Base-by-base conservation (phyloP, 2,797 vertebrate species). In the Mormyrus hasselquistii region DNA sequence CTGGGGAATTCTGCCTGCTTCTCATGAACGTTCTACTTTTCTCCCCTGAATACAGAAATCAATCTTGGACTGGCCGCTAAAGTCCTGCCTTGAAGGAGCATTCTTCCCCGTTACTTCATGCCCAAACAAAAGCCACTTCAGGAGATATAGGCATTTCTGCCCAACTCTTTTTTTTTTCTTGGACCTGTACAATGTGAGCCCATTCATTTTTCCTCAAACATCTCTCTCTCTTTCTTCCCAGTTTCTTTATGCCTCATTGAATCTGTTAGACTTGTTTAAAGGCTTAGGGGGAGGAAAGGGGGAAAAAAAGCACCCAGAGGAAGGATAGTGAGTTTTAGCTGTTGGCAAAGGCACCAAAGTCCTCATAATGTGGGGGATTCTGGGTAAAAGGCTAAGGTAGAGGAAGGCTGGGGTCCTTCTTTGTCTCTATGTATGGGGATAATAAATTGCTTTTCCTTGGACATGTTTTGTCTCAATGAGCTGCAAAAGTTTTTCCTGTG, bases 11-110 rank as follows among this genome's bases (percentile, higher is more conserved):
- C 97, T 97, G 97, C 97, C 99, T 99, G 97, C 98, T 96, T 95
- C 97, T 97, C 98, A 99, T 98, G 98, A 97, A 96, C 93, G 95
- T 95, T 97, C 97, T 94, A 96, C 96, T 98, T 98, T 97, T 95
- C 94, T 94, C 93, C 91, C 93, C 88, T 98, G 97, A 99, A 98
- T 97, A 93, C 96, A 96, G 96, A 96, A 96, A 97, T 97, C 97
- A 96, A 96, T 96, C 96, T 97, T 96, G 94, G 96, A 95, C 93
- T 90, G 90, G 91, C 93, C 94, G 95, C 93, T 96, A 96, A 96
- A 97, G 96, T 95, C 94, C 94, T 0, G 84, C 96, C 96, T 93
- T 96, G 96, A 96, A 97, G 95, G 95, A 95, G 96, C 94, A 96
- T 96, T 96, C 97, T 97, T 96, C 94, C 92, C 93, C 93, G 94